Base-by-base conservation (phyloP, 2,888 invertebrate genomes). In the Andrena dorsata region DNA sequence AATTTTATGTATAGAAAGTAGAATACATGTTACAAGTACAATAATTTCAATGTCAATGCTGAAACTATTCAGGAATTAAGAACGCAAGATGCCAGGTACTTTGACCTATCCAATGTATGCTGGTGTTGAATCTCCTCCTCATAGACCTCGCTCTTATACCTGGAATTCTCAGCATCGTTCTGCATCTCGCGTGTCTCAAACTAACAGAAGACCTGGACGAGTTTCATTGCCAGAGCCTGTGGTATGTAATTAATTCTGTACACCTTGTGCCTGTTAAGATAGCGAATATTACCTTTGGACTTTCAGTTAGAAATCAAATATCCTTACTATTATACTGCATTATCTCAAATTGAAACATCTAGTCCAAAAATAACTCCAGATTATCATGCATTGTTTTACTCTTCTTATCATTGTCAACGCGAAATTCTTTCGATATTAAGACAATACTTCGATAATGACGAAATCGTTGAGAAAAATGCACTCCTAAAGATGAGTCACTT, bases 51-150 rank as follows among this genome's bases (percentile, higher is more conserved):
- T 72, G 26, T 32, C 49, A 53, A 58, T 66, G 68, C 58, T 35
- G 28, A 63, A 60, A 61, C 49, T 47, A 61, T 64, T 77, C 6
- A 61, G 32, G 72, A 30, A 63, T 58, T 76, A 77, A 77, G 63
- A 74, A 41, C 20, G 47, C 53, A 88, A 88, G 35, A 93, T 93
- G 93, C 93, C 93, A 84, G 93, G 92, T 47, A 93, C 93, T 47
- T 85, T 93, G 84, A 93, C 92, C 26, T 93, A 93, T 87, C 93
- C 93, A 60, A 93, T 93, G 84, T 93, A 92, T 76, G 93, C 92
- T 28, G 92, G 92, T 51, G 92, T 93, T 47, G 93, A 93, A 85
- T 85, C 91, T 85, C 83, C 91, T 66, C 86, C 88, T 6, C 89
- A 88, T 26, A 91, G 93, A 84, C 89, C 88, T 73, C 88, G 93